A percentile compares a stretch with the other conserved stretches of the same genome.
phyloP scores from a whole-genome alignment of 2,113 vertebrate genomes.

The pig (Sus scrofa) region T2T-Sscrofa CM000813.6:135892001-135892500 shows the following conservation, averaged over 20 bases:
- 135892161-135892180: slow-evolving; percentile 47
- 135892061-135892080: neutral
- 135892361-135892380: neutral
- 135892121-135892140: neutral
- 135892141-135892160: neutral
- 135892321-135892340: neutral
- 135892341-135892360: neutral
- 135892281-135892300: neutral
- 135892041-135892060: neutral
- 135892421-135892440: too few species aligned
- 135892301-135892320: neutral
- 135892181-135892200: slow-evolving; percentile 23
- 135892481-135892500: neutral
- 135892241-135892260: neutral
- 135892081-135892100: neutral
- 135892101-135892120: neutral
- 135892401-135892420: neutral
- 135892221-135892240: neutral
- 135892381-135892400: neutral
- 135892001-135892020: neutral
- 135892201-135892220: neutral
- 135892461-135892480: slow-evolving; percentile 21
- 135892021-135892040: neutral
- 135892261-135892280: neutral
- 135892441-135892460: neutral